Conservation (phyloP, 1,140 invertebrate species). For the Adelges cooleyi region DNA sequence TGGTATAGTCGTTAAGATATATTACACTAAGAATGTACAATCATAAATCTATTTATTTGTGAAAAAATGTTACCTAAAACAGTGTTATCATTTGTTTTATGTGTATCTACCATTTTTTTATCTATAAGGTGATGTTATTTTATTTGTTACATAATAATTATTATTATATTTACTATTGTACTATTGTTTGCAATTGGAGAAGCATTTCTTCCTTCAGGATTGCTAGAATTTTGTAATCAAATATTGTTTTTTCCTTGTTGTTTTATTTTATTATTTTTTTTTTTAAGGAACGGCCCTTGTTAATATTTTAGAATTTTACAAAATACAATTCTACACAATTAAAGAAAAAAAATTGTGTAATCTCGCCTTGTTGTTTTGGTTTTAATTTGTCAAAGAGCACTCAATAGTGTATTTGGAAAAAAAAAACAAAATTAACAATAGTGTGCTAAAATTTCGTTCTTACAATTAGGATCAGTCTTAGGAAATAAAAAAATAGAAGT, state of each 20-base stretch:
- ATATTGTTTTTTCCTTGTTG: neutral
- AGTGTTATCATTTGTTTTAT: slow-evolving; percentile 10
- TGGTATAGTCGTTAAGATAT: neutral
- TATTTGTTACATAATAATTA: slow-evolving; percentile 6
- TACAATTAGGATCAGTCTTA: slow-evolving; percentile 28
- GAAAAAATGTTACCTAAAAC: slow-evolving; percentile 11
- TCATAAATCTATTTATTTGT: neutral
- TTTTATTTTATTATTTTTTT: neutral
- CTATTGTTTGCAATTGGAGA: neutral
- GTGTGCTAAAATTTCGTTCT: neutral
- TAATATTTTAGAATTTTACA: too few species aligned
- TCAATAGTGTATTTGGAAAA: too few species aligned
- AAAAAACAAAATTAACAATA: too few species aligned
- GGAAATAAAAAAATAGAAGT: slow-evolving; percentile 23
- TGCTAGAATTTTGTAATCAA: neutral
- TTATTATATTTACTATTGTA: slow-evolving; percentile 2
- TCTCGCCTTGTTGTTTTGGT: too few species aligned
- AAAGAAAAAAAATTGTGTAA: too few species aligned
- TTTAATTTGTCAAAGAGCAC: too few species aligned
- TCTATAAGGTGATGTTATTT: slow-evolving; percentile 8
- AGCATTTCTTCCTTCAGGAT: neutral
- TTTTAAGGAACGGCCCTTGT: neutral
- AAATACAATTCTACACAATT: too few species aligned
- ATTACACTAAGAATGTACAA: neutral
- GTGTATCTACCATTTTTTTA: slow-evolving; percentile 3